phyloP scores from a whole-genome alignment of 2,888 invertebrate genomes.

The Slavum lentiscoides region DNA sequence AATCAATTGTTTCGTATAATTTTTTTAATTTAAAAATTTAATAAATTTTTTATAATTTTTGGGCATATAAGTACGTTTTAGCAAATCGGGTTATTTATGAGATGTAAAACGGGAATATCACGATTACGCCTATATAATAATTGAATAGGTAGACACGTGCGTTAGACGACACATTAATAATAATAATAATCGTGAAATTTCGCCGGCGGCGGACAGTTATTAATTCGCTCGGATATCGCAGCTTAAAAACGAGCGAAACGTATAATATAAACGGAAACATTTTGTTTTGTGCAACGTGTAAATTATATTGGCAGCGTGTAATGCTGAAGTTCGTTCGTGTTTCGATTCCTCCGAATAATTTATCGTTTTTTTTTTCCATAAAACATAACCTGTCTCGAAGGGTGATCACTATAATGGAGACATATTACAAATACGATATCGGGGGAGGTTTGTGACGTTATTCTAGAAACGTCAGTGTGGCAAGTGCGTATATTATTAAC shows the following conservation, averaged over 20 bases:
- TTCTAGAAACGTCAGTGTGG: background rate
- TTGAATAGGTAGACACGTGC: no score
- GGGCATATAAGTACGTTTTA: no score
- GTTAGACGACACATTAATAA: no score
- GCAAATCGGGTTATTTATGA: no score
- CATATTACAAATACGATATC: conserved; percentile 9
- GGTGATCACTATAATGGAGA: conserved; percentile 27
- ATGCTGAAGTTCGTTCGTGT: background rate
- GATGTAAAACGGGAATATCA: no score
- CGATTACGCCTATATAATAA: no score
- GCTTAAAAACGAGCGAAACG: background rate
- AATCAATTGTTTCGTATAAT: no score
- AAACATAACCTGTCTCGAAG: conserved; percentile 12
- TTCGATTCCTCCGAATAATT: background rate
- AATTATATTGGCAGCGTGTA: background rate
- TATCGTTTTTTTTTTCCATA: background rate
- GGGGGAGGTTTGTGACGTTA: background rate
- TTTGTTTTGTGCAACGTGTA: background rate
- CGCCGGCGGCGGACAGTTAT: no score
- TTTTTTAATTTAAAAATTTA: no score
- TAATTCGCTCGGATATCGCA: no score
- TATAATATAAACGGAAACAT: background rate
- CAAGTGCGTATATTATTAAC: conserved; percentile 1
- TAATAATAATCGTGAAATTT: no score
- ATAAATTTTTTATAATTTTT: no score